Evolutionary conservation across 2,888 invertebrate genomes (phyloP), one percentile per base, ranked within the genome.

Genomic region (Lamproptera curius): DNA sequence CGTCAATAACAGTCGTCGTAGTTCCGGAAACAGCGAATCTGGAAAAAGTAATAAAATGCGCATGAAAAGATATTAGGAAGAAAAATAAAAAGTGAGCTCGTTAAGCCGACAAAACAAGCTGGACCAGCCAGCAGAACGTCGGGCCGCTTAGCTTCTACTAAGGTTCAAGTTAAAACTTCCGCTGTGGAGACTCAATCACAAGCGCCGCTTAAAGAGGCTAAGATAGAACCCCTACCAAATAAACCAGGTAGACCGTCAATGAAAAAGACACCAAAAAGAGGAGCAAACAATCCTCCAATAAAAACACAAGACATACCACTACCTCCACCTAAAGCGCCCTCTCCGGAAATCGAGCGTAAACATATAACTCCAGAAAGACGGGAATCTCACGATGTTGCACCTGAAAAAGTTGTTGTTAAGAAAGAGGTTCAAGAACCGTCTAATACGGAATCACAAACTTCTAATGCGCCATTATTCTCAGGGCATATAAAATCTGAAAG

Each of bases 241-340:
- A 73, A 70, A 48, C 69, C 65, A 10, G 70, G 64, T 2, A 65
- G 84, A 50, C 84, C 84, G 1, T 71, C 71, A 16, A 61, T 88
- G 15, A 87, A 88, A 54, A 83, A 86, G 59, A 85, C 87, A 11
- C 86, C 86, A 9, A 86, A 77, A 63, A 73, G 81, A 62, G 76
- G 67, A 16, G 63, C 69, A 1, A 82, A 71, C 55, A 54, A 62
- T 42, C 72, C 73, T 14, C 52, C 64, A 6, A 23, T 59, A 17
- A 74, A 57, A n/a, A 40, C 0, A 61, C 68, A 73, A 56, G 51
- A 61, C 36, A 31, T 50, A 0, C 61, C 61, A 52, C 45, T 53
- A 46, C 42, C 31, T 31, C 11, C 56, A 26, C 60, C 51, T 53
- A 65, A 66, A 50, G 52, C 55, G 26, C 42, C 56, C 26, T 40